These are phyloP conservation scores for Canis aureus DNA, from an alignment of 2,113 vertebrate genomes.

Conservation along the genomic window DNA sequence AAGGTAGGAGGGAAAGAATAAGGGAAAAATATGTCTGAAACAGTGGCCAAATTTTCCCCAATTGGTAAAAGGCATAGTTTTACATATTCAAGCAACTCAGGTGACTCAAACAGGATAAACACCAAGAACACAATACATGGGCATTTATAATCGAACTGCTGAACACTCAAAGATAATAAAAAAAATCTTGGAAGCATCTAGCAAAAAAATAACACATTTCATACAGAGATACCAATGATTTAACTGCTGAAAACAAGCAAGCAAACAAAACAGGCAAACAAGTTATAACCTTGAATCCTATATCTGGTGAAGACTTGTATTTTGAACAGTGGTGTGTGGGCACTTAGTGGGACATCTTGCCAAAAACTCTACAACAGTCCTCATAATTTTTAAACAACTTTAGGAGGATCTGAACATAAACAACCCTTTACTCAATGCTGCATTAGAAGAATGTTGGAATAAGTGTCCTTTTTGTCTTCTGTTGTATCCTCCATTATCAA, in stretches of 20 bases:
- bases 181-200: not conserved
- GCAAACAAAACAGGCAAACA: not conserved
- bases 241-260: not conserved
- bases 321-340: not conserved
- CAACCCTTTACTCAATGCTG: not conserved
- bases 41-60: not conserved
- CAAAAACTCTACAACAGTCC: not conserved
- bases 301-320: not conserved
- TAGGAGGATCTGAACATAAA: not conserved
- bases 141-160: not conserved
- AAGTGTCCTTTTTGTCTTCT: not conserved
- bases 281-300: not conserved
- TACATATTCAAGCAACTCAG: not conserved
- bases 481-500: not conserved
- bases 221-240: not conserved
- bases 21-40: not conserved
- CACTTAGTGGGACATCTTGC: not conserved
- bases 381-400: not conserved
- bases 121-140: not conserved
- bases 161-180: not conserved
- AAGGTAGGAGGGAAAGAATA: not conserved
- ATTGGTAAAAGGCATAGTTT: not conserved
- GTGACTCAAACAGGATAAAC: not conserved
- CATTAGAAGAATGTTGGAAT: not conserved
- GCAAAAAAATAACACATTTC: not conserved